phyloP scores from a whole-genome alignment of 2,888 invertebrate species.

The Girardia tigrina region DNA sequence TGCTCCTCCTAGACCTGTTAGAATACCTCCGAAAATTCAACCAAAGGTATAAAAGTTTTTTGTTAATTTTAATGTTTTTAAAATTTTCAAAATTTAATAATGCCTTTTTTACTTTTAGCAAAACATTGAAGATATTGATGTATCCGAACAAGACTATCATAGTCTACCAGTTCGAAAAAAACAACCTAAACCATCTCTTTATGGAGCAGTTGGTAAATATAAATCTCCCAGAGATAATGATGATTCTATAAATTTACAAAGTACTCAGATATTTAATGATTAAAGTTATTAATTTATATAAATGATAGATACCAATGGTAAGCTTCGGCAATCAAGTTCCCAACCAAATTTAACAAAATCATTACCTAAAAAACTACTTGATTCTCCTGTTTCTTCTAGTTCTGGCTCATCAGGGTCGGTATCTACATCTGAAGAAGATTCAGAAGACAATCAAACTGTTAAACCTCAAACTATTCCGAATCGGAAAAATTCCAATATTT shows the following conservation, averaged over 20 bases:
- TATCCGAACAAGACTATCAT: background rate
- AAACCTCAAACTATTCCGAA: background rate
- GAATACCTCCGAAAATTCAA: background rate
- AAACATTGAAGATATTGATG: background rate
- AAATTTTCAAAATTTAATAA: no score
- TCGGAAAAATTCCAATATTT: background rate
- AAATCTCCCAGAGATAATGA: background rate
- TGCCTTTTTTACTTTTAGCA: no score
- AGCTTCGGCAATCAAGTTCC: background rate
- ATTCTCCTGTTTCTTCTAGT: background rate
- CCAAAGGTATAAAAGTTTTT: background rate
- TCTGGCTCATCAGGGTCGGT: background rate
- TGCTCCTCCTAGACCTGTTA: background rate
- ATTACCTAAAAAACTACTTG: background rate
- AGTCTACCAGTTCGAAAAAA: background rate
- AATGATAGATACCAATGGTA: background rate
- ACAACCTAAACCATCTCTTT: background rate
- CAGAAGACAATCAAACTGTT: background rate
- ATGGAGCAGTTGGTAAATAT: background rate
- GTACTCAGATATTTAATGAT: background rate
- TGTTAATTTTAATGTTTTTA: no score
- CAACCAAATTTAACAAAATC: background rate
- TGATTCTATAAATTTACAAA: background rate
- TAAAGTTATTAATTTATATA: background rate
- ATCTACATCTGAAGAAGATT: background rate